Evolutionary conservation across 2,113 vertebrate genomes (phyloP).

Genomic region (Monopterus albus): DNA sequence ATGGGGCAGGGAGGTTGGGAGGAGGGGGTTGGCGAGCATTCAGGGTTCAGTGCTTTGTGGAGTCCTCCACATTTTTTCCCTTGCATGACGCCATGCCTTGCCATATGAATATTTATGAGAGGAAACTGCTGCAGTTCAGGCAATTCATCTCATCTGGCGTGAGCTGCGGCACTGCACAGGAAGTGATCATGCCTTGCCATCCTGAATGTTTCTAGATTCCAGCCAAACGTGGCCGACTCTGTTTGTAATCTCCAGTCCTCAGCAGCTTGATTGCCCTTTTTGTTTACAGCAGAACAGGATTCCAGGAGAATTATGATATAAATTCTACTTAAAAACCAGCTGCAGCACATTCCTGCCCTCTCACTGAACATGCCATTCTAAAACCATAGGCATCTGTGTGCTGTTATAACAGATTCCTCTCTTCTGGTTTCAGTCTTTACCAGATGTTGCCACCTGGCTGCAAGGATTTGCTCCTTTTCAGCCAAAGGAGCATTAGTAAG

Average conservation of each 20-base stretch:
- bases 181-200: constrained; percentile 12
- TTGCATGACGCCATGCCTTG: constrained; percentile 29
- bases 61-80: constrained; percentile 15
- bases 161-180: constrained; percentile 25
- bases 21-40: background rate
- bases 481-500: no score
- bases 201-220: constrained; percentile 22
- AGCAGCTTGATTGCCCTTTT: background rate
- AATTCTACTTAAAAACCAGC: background rate
- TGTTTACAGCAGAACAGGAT: constrained; percentile 2
- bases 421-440: no score
- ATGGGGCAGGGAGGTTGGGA: background rate
- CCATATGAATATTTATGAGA: constrained; percentile 67
- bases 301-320: background rate
- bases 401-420: no score
- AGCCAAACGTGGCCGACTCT: constrained; percentile 19
- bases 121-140: constrained; percentile 62
- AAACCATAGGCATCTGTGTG: no score
- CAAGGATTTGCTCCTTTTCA: no score
- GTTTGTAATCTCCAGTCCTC: constrained; percentile 30
- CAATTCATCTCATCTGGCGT: constrained; percentile 47
- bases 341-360: no score
- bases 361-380: background rate
- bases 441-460: no score
- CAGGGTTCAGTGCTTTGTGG: constrained; percentile 37